Percentiles rank a stretch among this genome's conserved stretches.
phyloP scores from a whole-genome alignment of 2,113 vertebrate genomes.

The Nothocercus nigrocapillus region DNA sequence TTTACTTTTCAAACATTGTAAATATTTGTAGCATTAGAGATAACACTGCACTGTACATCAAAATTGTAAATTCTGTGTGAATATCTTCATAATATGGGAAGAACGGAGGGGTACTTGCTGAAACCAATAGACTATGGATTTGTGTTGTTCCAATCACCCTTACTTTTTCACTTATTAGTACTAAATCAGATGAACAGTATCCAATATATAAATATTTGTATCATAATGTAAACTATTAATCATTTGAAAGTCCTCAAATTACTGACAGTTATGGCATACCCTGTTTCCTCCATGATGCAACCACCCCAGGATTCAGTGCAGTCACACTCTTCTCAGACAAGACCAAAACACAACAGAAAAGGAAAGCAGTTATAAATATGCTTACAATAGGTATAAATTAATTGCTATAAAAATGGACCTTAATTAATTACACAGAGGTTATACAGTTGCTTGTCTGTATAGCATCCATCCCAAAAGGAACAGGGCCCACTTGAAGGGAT shows the following conservation, averaged over 20 bases:
- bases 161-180: neutral
- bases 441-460: neutral
- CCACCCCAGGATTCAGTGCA: constrained; percentile 89
- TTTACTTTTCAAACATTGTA: neutral
- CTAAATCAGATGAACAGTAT: neutral
- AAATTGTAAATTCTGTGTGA: neutral
- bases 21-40: neutral
- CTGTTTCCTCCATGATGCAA: constrained; percentile 97
- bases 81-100: neutral
- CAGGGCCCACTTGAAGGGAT: neutral
- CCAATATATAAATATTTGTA: neutral
- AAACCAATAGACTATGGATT: neutral
- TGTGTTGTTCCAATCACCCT: neutral
- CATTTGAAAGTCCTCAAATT: neutral
- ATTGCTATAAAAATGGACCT: neutral
- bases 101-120: neutral
- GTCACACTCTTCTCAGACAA: constrained; percentile 87
- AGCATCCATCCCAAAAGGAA: neutral
- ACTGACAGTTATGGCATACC: constrained; percentile 77
- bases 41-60: neutral
- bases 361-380: constrained; percentile 49
- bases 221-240: neutral
- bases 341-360: constrained; percentile 50
- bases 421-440: neutral
- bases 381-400: constrained; percentile 11